These are phyloP conservation scores for Muscidifurax raptorellus DNA, from an alignment of 1,140 invertebrate genomes.

Conservation along the genomic window DNA sequence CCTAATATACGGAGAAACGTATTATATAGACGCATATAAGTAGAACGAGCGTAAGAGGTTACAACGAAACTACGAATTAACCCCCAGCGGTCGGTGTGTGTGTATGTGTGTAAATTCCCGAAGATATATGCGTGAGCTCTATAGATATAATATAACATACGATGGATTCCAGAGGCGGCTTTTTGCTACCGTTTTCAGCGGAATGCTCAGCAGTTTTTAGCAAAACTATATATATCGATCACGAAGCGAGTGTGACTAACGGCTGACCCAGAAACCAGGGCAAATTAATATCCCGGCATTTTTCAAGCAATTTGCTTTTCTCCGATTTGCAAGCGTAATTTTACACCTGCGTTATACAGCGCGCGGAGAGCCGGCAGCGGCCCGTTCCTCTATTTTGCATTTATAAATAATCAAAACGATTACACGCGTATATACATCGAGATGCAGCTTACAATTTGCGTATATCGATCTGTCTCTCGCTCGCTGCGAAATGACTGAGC, in stretches of 20 bases:
- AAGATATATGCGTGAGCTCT: not conserved
- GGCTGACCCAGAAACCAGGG: slow-evolving; percentile 32
- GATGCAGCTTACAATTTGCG: slow-evolving; percentile 44
- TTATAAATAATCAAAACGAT: slow-evolving; percentile 42
- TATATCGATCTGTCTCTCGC: slow-evolving; percentile 25
- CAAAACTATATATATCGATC: slow-evolving; percentile 34
- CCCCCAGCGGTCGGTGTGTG: no score
- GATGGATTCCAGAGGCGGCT: slow-evolving; percentile 14
- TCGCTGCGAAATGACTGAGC: not conserved
- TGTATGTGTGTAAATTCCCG: no score
- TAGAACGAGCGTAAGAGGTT: slow-evolving; percentile 17
- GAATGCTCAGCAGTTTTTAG: slow-evolving; percentile 9
- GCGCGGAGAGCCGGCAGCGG: no score
- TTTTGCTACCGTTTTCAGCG: slow-evolving; percentile 43
- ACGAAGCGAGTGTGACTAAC: not conserved
- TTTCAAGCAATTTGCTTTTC: slow-evolving; percentile 40
- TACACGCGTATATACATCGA: slow-evolving; percentile 12
- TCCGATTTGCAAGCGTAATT: slow-evolving; percentile 43
- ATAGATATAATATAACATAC: no score
- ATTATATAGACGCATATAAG: not conserved
- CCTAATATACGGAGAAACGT: slow-evolving; percentile 22
- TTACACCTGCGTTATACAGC: slow-evolving; percentile 8
- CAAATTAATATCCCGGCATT: slow-evolving; percentile 40
- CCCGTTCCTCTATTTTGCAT: slow-evolving; percentile 52
- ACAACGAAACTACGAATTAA: slow-evolving; percentile 48